Percentiles rank a stretch among this genome's conserved stretches.
Evolutionary conservation across 1,140 invertebrate genomes (phyloP).

Genomic region (Venturia canescens): DNA sequence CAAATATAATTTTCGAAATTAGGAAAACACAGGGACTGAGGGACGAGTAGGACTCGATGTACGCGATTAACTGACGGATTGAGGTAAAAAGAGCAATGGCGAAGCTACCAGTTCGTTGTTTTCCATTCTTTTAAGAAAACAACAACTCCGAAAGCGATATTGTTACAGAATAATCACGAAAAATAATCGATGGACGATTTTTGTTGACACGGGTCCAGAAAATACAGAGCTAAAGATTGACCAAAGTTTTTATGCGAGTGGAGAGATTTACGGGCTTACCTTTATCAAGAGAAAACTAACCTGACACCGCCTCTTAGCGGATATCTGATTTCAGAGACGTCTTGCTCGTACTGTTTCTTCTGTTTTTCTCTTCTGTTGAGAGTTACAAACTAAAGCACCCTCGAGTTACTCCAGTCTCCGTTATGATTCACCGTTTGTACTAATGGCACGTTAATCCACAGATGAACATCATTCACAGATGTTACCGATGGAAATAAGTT

Average conservation of each 20-base stretch:
- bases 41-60: no score
- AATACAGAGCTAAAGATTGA: not conserved
- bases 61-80: no score
- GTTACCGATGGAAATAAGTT: not conserved
- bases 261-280: conserved; percentile 8
- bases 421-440: not conserved
- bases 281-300: conserved; percentile 28
- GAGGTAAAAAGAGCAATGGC: conserved; percentile 14
- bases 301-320: conserved; percentile 8
- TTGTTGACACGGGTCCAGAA: not conserved
- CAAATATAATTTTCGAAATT: no score
- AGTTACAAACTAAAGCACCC: not conserved
- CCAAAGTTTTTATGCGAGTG: not conserved
- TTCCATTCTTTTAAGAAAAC: not conserved
- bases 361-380: not conserved
- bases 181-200: not conserved
- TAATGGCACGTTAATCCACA: not conserved
- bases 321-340: not conserved
- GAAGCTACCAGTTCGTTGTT: not conserved
- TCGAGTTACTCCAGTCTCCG: not conserved
- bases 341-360: not conserved
- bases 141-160: not conserved
- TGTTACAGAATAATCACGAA: not conserved
- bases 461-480: not conserved
- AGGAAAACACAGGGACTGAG: not conserved